Evolutionary conservation across 2,888 invertebrate species (phyloP), one percentile per base, ranked within the genome.

Genomic region (Tipula vernalis): DNA sequence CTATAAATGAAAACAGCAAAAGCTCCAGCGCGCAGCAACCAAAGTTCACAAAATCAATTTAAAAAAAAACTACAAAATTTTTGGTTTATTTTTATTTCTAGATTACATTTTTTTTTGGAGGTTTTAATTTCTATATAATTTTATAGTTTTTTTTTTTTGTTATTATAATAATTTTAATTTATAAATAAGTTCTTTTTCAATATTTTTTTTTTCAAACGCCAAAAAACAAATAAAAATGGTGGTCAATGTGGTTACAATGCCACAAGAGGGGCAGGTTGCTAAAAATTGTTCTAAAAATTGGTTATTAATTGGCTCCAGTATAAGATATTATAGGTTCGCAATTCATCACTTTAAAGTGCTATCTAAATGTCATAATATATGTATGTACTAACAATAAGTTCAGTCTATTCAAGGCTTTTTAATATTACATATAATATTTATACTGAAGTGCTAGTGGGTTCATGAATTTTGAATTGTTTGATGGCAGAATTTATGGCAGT

Each of bases 61-160:
- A 51, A 71, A 28, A 28, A 57, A 71, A 71, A 71, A 71, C 71
- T 71, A 71, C 18, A 71, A 18, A 71, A 71, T 3, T 42, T 85
- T 44, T 85, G 6, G 15, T 85, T 85, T 15, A 41, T 85, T 85
- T 39, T 86, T 86, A 47, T 86, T 86, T 18, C 36, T 86, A 44
- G n/a, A 86, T 86, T 44, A 86, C 42, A 86, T 12, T 86, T 18
- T 86, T 18, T 18, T 85, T 85, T 42, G 28, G 18, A 41, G 6
- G 41, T 71, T 86, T 83, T 86, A 18, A 83, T 15, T 86, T 86
- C 83, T 86, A 39, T 12, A 51, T 86, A 44, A 57, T 83, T 86
- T 83, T 83, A 41, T 83, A 41, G 41, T 28, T 41, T 42, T 42
- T 51, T 42, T 51, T 71, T 18, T 71, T 71, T 71, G 71, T 71